Evolutionary conservation across 2,797 vertebrate species (phyloP).

Genomic region (Myiothlypis chrysogaster): DNA sequence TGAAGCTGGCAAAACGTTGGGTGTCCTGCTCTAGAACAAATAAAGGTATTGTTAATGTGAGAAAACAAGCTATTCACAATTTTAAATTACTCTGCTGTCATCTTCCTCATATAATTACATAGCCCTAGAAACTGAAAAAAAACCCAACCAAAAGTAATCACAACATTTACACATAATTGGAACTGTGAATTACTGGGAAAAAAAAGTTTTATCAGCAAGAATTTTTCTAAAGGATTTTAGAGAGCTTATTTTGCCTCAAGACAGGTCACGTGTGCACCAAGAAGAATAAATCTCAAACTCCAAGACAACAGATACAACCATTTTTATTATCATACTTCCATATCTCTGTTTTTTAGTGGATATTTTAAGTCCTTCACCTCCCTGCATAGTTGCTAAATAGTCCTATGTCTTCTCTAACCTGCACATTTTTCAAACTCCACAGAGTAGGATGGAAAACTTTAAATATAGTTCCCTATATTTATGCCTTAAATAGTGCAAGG

Average conservation of each 20-base stretch:
- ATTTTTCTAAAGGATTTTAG: not conserved
- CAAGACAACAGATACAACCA: not conserved
- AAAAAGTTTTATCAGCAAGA: not conserved
- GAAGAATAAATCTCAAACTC: not conserved
- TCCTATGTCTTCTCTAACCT: not conserved
- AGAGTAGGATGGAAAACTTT: not conserved
- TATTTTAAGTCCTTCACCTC: not conserved
- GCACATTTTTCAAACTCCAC: not conserved
- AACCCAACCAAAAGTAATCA: not conserved
- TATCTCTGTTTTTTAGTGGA: not conserved
- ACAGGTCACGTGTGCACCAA: not conserved
- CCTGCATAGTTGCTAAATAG: not conserved
- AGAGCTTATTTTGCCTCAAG: not conserved
- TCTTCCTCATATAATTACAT: not conserved
- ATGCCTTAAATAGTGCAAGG: not conserved
- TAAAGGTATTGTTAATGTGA: not conserved
- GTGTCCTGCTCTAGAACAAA: not conserved
- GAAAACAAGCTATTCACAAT: slow-evolving; percentile 1
- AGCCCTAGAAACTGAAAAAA: not conserved
- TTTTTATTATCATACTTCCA: not conserved
- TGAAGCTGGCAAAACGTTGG: not conserved
- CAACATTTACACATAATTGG: not conserved
- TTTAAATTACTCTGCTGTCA: slow-evolving; percentile 26
- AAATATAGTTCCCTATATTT: not conserved
- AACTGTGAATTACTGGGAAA: not conserved